phyloP scores from a whole-genome alignment of 2,113 vertebrate species.

The Mixornis gularis region DNA sequence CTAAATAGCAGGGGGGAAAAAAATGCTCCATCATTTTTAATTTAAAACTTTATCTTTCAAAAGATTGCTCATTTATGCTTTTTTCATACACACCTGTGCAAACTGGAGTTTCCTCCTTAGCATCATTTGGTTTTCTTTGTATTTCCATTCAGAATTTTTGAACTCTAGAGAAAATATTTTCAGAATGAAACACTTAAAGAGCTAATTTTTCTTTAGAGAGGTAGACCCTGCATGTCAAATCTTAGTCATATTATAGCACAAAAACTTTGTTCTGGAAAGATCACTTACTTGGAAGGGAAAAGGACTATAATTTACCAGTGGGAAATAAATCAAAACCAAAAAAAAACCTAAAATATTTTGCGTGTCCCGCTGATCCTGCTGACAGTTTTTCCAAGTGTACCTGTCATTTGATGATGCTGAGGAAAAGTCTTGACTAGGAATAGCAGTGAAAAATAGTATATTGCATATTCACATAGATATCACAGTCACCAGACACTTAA shows the following conservation, averaged over 20 bases:
- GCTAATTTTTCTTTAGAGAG: not conserved
- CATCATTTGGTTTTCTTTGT: not conserved
- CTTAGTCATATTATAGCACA: not conserved
- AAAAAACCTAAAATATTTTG: not conserved
- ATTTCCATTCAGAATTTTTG: not conserved
- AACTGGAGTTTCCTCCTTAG: not conserved
- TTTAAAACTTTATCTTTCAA: not conserved
- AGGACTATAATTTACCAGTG: not conserved
- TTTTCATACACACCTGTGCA: not conserved
- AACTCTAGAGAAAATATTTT: not conserved
- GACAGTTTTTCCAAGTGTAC: not conserved
- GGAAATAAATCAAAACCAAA: not conserved
- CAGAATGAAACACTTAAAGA: not conserved
- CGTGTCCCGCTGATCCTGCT: not conserved
- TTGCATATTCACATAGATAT: not conserved
- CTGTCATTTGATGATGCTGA: not conserved
- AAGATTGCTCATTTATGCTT: not conserved
- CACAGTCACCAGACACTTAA: not conserved
- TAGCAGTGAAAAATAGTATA: not conserved
- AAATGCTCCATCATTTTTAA: rapidly evolving
- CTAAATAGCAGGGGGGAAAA: rapidly evolving
- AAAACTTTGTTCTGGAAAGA: not conserved
- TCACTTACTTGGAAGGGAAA: not conserved
- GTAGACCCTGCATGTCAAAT: not conserved
- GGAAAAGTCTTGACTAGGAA: not conserved